These are phyloP conservation scores for Neosilurus hyrtlii DNA, from an alignment of 2,797 vertebrate species.

Conservation along the genomic window DNA sequence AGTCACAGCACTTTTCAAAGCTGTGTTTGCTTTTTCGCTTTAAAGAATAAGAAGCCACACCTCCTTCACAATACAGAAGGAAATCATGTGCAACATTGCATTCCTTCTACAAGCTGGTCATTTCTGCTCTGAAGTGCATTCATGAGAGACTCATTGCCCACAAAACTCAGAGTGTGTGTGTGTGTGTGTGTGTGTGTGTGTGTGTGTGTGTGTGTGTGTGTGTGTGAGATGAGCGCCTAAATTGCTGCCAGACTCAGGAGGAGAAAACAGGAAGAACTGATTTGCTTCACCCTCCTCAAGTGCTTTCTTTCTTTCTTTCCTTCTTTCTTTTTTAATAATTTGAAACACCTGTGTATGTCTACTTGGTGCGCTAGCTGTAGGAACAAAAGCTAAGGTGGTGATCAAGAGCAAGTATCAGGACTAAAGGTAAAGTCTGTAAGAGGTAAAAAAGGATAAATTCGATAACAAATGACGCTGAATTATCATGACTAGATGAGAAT, in stretches of 20 bases:
- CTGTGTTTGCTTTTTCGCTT: neutral
- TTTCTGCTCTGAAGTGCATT: constrained; percentile 2
- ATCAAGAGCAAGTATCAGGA: too few species aligned
- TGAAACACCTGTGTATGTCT: constrained; percentile 6
- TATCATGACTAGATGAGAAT: neutral
- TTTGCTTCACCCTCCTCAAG: constrained; percentile 7
- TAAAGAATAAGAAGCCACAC: neutral
- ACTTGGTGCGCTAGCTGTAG: neutral
- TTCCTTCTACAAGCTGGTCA: too few species aligned
- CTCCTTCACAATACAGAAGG: neutral
- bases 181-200: too few species aligned
- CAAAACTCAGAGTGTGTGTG: neutral
- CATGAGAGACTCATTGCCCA: neutral
- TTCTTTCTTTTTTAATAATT: neutral
- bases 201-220: too few species aligned
- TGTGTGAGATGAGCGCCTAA: neutral
- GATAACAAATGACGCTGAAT: too few species aligned
- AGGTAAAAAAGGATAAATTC: neutral
- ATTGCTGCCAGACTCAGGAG: neutral
- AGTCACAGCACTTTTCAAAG: neutral
- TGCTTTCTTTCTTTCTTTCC: neutral
- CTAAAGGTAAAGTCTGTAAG: neutral
- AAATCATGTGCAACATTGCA: neutral
- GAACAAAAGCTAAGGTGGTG: neutral
- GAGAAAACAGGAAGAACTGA: constrained; percentile 23